Evolutionary conservation across 2,888 invertebrate genomes (phyloP).

Genomic region (Lomographa bimaculata): DNA sequence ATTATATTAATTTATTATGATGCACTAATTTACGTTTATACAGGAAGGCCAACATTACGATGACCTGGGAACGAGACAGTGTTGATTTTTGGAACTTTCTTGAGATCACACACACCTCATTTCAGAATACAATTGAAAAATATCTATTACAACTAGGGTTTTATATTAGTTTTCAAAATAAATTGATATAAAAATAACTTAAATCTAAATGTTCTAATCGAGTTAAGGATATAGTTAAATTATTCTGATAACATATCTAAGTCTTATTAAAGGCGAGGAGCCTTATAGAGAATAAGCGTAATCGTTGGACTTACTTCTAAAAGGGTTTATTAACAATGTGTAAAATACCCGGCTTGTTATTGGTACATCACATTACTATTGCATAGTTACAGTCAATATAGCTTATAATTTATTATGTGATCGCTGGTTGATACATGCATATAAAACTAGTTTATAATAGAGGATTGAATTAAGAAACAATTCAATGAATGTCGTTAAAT

Average conservation of each 20-base stretch:
- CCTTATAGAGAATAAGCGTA: conserved; percentile 74
- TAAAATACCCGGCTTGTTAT: conserved; percentile 48
- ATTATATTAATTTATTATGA: conserved; percentile 23
- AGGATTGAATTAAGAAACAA: no score
- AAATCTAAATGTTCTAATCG: conserved; percentile 52
- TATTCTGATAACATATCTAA: conserved; percentile 71
- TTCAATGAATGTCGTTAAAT: conserved; percentile 3
- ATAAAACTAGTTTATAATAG: no score
- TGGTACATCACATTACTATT: conserved; percentile 22
- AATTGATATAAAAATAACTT: conserved; percentile 79
- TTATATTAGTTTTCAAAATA: conserved; percentile 69
- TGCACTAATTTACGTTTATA: conserved; percentile 22
- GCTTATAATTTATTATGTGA: no score
- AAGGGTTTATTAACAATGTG: conserved; percentile 50
- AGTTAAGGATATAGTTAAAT: conserved; percentile 58
- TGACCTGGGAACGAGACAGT: conserved; percentile 20
- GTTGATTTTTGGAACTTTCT: conserved; percentile 46
- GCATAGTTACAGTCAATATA: no score
- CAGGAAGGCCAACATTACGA: conserved; percentile 15
- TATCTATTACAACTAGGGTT: conserved; percentile 52
- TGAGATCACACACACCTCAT: conserved; percentile 71
- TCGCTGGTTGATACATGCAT: background rate
- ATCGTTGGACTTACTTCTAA: conserved; percentile 74
- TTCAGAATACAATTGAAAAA: conserved; percentile 59
- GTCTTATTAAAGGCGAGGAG: conserved; percentile 74